Evolutionary conservation across 2,888 invertebrate genomes (phyloP), one percentile per base, ranked within the genome.

Genomic region (Latrodectus hesperus): DNA sequence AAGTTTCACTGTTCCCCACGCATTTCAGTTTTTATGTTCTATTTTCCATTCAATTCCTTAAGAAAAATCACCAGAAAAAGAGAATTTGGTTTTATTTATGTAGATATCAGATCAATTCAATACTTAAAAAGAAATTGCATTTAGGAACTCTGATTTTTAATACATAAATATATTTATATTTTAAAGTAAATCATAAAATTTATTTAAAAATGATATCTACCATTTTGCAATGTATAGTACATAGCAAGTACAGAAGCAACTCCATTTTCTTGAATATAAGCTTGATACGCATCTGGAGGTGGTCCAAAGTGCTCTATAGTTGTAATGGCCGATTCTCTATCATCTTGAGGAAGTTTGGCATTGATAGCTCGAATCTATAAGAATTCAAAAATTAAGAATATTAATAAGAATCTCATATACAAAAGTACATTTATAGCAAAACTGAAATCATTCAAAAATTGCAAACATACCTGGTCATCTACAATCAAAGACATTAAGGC

Each of bases 221-320:
- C 89, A 11, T 97, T 95, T 92, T 98, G 97, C 16, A 98, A 93
- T 0, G 98, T 96, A 91, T 98, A 98, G 92, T 98, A 98, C 97
- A 98, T 97, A 0, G 98, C 96, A 89, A 98, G 92, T 73, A 98
- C 96, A 89, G 97, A 97, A 80, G 98, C 97, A 0, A 98, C 97
- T 9, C 96, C 95, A 91, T 96, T 98, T 91, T 97, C 96, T 91
- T 96, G 95, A 91, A 98, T 96, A 91, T 97, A 98, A 0, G 96
- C 96, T 92, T 97, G 97, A 90, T 97, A 98, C 8, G 97, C 96
- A 92, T 98, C 98, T 0, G 98, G 97, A 0, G 97, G 96, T 4
- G 98, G 96, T 0, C 97, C 97, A 0, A 97, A 97, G 93, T 98
- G 98, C 92, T 98, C 98, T 91, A 98, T 98, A 78, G 96, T 96